These are phyloP conservation scores for Saxicola maurus DNA, from an alignment of 2,797 vertebrate genomes.

Conservation along the genomic window DNA sequence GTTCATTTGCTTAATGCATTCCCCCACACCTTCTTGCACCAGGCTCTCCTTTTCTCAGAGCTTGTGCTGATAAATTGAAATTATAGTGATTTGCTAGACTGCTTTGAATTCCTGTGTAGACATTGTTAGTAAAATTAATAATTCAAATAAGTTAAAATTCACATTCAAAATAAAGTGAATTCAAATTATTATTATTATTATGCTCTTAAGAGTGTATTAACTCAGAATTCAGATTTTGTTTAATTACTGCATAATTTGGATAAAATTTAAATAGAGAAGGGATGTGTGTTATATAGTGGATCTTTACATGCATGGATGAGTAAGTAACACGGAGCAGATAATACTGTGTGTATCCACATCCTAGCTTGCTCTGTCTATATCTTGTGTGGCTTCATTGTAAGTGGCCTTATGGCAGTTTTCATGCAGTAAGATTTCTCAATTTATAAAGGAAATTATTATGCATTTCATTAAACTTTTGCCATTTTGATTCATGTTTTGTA, in stretches of 20 bases:
- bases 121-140: conserved; percentile 36
- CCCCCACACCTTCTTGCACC: not conserved
- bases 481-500: not conserved
- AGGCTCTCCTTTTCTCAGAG: not conserved
- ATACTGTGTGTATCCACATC: not conserved
- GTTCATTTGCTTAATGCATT: not conserved
- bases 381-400: not conserved
- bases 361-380: not conserved
- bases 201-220: not conserved
- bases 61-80: not conserved
- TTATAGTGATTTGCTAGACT: not conserved
- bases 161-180: conserved; percentile 20
- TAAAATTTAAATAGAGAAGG: not conserved
- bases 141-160: conserved; percentile 5
- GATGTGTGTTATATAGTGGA: not conserved
- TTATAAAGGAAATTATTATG: not conserved
- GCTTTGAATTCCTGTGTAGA: not conserved
- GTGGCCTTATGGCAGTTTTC: not conserved
- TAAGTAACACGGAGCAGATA: not conserved
- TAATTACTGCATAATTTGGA: conserved; percentile 6
- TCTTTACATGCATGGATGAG: not conserved
- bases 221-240: not conserved
- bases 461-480: not conserved
- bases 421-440: not conserved
- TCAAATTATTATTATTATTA: not conserved